Evolutionary conservation across 2,113 vertebrate species (phyloP).

Genomic region (Crypturellus undulatus): DNA sequence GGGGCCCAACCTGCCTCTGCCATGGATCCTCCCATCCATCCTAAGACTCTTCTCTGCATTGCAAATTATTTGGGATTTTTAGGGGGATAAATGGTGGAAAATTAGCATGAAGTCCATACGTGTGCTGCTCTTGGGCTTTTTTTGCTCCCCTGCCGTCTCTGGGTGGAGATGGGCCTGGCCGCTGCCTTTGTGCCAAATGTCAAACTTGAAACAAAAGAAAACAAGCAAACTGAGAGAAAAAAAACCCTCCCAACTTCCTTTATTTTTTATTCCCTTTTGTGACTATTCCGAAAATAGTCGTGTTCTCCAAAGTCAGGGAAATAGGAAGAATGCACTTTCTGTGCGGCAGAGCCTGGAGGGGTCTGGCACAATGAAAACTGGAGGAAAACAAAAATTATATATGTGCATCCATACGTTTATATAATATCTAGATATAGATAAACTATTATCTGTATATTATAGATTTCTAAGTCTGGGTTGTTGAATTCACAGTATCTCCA

Average conservation of each 20-base stretch:
- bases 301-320: neutral
- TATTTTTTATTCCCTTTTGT: neutral
- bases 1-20: neutral
- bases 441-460: no score
- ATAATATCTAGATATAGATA: no score
- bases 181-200: neutral
- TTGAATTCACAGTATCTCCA: neutral
- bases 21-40: neutral
- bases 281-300: neutral
- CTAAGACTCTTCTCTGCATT: neutral
- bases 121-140: neutral
- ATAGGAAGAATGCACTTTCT: neutral
- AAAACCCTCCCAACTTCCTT: neutral
- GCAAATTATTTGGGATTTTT: neutral
- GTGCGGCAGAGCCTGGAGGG: neutral
- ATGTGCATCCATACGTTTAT: no score
- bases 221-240: neutral
- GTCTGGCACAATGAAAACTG: neutral
- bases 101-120: neutral
- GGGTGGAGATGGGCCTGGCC: neutral
- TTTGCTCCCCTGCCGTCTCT: neutral
- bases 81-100: neutral
- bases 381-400: neutral
- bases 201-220: neutral
- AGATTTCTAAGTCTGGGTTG: neutral